Evolutionary conservation across 2,113 vertebrate genomes (phyloP).

Genomic region (Pogonocichla stellata): DNA sequence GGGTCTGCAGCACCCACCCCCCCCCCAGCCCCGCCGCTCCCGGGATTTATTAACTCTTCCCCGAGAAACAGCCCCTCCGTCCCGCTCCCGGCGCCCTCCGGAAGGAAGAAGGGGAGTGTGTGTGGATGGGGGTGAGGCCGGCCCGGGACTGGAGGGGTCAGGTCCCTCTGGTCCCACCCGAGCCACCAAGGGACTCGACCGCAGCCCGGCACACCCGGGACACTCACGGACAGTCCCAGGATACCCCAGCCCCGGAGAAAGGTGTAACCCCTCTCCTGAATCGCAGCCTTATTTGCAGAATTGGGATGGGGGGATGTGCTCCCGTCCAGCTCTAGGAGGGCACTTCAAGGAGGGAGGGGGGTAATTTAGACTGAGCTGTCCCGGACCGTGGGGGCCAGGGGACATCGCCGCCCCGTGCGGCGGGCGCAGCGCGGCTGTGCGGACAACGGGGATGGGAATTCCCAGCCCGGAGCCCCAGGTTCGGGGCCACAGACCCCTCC

Average conservation of each 20-base stretch:
- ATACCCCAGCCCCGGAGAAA: no score
- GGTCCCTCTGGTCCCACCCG: neutral
- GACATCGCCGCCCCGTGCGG: no score
- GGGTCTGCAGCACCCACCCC: no score
- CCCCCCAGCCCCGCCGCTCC: neutral
- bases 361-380: neutral
- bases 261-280: neutral
- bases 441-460: neutral
- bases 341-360: no score
- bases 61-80: neutral
- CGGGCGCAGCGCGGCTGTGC: neutral
- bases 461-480: neutral
- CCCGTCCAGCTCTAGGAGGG: neutral
- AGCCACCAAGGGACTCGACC: neutral
- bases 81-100: neutral
- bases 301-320: neutral
- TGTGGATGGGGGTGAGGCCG: rapidly evolving
- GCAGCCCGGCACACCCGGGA: neutral
- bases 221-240: neutral
- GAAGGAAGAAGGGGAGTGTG: neutral
- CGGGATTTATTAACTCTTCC: constrained; percentile 63
- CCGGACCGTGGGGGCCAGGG: neutral
- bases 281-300: neutral
- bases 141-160: neutral
- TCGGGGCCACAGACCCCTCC: neutral